These are phyloP conservation scores for Unio pictorum DNA, from an alignment of 2,888 invertebrate genomes.

Conservation along the genomic window DNA sequence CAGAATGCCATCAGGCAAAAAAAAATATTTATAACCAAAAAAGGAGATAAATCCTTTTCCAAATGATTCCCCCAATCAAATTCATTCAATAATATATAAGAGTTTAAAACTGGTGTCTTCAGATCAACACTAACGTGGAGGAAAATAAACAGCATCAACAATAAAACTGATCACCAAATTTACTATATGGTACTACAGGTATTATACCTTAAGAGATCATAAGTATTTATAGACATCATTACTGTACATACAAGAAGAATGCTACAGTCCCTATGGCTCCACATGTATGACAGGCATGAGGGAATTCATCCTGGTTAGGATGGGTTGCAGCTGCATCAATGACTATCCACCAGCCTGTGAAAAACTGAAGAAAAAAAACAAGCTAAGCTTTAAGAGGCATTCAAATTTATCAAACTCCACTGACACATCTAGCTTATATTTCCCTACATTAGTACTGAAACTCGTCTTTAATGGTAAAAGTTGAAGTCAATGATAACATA, in stretches of 20 bases:
- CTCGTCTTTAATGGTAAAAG: background rate
- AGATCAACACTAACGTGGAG: no score
- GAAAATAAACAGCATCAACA: no score
- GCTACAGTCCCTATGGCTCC: conserved; percentile 95
- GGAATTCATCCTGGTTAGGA: conserved; percentile 74
- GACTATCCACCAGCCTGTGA: conserved; percentile 97
- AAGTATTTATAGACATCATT: background rate
- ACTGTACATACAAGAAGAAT: conserved; percentile 84
- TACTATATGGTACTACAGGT: background rate
- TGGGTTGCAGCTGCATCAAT: conserved; percentile 93
- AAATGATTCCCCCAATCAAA: no score
- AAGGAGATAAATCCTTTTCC: no score
- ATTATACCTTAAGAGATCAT: background rate
- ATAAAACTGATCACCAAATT: no score
- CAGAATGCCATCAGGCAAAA: no score
- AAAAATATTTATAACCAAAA: no score
- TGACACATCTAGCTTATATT: background rate
- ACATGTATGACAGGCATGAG: conserved; percentile 86
- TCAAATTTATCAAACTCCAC: background rate
- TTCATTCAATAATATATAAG: no score
- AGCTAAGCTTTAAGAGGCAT: background rate
- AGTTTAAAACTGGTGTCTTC: no score
- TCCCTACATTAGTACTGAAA: background rate
- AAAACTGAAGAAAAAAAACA: conserved; percentile 76
- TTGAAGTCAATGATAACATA: no score